A percentile compares a stretch with the other conserved stretches of the same genome.
These are phyloP conservation scores for Frankliniella fusca DNA, from an alignment of 2,888 invertebrate species.

Conservation along the genomic window DNA sequence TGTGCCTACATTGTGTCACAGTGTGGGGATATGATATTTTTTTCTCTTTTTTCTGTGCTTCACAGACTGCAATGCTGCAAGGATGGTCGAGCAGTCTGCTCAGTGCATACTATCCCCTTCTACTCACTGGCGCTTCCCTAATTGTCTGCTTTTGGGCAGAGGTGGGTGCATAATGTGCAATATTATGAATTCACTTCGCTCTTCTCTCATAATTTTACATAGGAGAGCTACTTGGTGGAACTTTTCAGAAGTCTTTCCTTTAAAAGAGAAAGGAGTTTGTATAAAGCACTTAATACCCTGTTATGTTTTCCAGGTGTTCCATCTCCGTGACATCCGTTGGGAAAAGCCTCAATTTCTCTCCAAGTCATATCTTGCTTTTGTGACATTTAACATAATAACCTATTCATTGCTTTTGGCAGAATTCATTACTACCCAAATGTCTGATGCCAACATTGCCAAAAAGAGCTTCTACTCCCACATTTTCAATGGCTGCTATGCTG, in stretches of 20 bases:
- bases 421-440: conserved; percentile 56
- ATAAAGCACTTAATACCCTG: not conserved
- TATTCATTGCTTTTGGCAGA: conserved; percentile 80
- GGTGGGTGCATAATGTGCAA: conserved; percentile 54
- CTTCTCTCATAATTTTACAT: too few relatives aligned
- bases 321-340: conserved; percentile 80
- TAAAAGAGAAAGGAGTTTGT: not conserved
- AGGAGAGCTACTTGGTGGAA: too few relatives aligned
- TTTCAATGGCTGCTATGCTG: conserved; percentile 88
- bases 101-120: conserved; percentile 84
- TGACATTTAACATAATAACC: conserved; percentile 82
- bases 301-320: conserved; percentile 67
- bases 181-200: too few relatives aligned
- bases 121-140: conserved; percentile 82
- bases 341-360: conserved; percentile 85
- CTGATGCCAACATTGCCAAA: conserved; percentile 46
- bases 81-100: conserved; percentile 82
- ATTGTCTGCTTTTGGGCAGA: conserved; percentile 94
- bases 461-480: conserved; percentile 73
- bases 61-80: conserved; percentile 34
- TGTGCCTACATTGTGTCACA: too few relatives aligned
- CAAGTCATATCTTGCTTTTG: conserved; percentile 85
- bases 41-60: not conserved
- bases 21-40: not conserved
- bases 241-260: conserved; percentile 12